Base-by-base conservation (phyloP, 2,797 vertebrate species). In the Pyrocephalus nanus region DNA sequence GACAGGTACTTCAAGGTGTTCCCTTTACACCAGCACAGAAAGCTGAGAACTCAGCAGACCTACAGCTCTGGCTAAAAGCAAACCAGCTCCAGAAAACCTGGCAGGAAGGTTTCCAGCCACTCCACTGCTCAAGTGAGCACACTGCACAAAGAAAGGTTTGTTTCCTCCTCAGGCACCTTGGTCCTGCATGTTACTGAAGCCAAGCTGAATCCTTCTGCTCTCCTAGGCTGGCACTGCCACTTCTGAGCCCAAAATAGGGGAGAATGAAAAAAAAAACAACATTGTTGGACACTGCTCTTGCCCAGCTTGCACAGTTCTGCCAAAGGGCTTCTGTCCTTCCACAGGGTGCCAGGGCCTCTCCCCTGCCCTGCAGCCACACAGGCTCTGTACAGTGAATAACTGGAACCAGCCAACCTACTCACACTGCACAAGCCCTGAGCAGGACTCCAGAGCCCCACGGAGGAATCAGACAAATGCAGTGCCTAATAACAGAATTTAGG, bases 321-420 rank as follows among this genome's bases (percentile, higher is more conserved):
- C 48, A 71, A 79, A 75, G 84, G 42, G 34, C 53, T 90, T 75
- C 48, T 42, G 43, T 60, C 66, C 62, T 91, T 86, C 66, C 36
- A 16, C 32, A 6, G 2, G 11, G 40, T 43, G 40, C 36, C 36
- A 74, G 50, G 62, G 29, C 72, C 47, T 65, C 76, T 81, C 21
- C 60, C 38, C 45, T 57, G 55, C 36, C 70, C 48, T 81, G 32
- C 26, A 70, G 72, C 48, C 76, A 64, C 67, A 76, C 82, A 81
- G 60, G 55, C 48, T 92, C 74, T 60, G 64, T 61, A 76, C 85
- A 80, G 90, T 85, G 88, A 96, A 79, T 88, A 95, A 95, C 88
- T 88, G 90, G 80, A 94, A 95, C 88, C 88, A 87, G 94, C 90
- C 90, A 93, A 85, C 71, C 64, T 86, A 86, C 82, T 91, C 91